Evolutionary conservation across 2,797 vertebrate genomes (phyloP), one percentile per base, ranked within the genome.

Genomic region (Galago senegalensis): DNA sequence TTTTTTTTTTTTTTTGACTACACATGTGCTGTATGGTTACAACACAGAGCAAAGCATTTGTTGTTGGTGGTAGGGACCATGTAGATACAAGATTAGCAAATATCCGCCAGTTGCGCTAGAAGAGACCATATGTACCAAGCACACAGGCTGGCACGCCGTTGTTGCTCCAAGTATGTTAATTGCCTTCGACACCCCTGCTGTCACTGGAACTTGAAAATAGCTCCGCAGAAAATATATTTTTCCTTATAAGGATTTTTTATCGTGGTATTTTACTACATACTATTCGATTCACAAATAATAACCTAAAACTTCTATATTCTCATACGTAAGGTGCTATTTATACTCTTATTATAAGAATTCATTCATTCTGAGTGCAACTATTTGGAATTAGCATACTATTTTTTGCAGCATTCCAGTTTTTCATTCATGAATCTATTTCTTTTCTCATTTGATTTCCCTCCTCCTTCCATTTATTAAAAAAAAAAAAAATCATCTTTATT

Each of bases 1-100:
- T n/a, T n/a, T n/a, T n/a, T n/a, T n/a, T 88, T 43, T 76, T 86
- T 49, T 56, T 67, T 84, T 63, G 25, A 93, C 82, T 93, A 84
- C 34, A 21, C 40, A 87, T 85, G 49, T 63, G 58, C 31, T 93
- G 69, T 37, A 43, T 79, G 73, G 61, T 86, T 82, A 89, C 0
- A 77, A 61, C 40, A 91, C 34, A 70, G 83, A 94, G 75, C 61
- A 94, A 95, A 77, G n/a, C 70, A 91, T 95, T 96, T 97, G 87
- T 94, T 95, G 88, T 86, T 97, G 67, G 65, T 94, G 89, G 94
- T 95, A 90, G 89, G 96, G 80, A 91, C 96, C 89, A 67, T 96
- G 96, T 96, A 86, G 93, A 93, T 95, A 91, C 65, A 91, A 96
- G 91, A 95, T 97, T 91, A 95, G 82, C 83, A 97, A 97, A 95